Conservation (phyloP, 2,797 vertebrate species). For the Epinephelus malabaricus region DNA sequence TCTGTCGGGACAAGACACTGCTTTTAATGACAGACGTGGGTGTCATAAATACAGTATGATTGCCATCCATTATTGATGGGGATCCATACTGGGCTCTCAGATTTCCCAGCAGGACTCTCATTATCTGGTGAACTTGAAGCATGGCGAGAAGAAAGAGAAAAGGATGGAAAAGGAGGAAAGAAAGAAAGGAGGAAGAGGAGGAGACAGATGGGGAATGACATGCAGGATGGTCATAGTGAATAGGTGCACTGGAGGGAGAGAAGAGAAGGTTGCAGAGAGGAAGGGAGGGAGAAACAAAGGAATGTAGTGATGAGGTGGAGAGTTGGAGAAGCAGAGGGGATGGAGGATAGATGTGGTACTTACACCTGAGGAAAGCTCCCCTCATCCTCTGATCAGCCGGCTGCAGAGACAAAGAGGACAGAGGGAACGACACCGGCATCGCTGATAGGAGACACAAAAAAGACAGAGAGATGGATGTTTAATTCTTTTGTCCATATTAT, state of each 20-base stretch:
- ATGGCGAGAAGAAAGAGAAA: neutral
- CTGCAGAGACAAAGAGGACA: slow-evolving; percentile 76
- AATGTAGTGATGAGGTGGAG: neutral
- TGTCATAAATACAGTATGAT: slow-evolving; percentile 70
- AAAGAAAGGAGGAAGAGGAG: neutral
- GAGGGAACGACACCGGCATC: slow-evolving; percentile 63
- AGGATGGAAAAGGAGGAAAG: slow-evolving; percentile 4
- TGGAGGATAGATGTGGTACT: slow-evolving; percentile 38
- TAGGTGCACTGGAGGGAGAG: slow-evolving; percentile 8
- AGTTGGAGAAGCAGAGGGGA: neutral
- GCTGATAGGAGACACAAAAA: slow-evolving; percentile 33
- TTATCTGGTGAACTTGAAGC: slow-evolving; percentile 17
- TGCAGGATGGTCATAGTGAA: neutral
- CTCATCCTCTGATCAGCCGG: slow-evolving; percentile 81
- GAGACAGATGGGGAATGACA: neutral
- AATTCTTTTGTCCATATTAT: neutral
- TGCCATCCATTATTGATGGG: slow-evolving; percentile 61
- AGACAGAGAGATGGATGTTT: slow-evolving; percentile 3
- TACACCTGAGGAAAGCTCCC: slow-evolving; percentile 78
- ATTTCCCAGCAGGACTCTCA: slow-evolving; percentile 43
- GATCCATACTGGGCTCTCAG: slow-evolving; percentile 43
- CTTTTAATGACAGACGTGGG: slow-evolving; percentile 31
- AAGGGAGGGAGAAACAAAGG: neutral
- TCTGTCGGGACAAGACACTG: neutral
- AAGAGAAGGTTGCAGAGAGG: neutral